A percentile compares a stretch with the other conserved stretches of the same genome.
Evolutionary conservation across 2,888 invertebrate genomes (phyloP).

Genomic region (Steinernema carpocapsae): DNA sequence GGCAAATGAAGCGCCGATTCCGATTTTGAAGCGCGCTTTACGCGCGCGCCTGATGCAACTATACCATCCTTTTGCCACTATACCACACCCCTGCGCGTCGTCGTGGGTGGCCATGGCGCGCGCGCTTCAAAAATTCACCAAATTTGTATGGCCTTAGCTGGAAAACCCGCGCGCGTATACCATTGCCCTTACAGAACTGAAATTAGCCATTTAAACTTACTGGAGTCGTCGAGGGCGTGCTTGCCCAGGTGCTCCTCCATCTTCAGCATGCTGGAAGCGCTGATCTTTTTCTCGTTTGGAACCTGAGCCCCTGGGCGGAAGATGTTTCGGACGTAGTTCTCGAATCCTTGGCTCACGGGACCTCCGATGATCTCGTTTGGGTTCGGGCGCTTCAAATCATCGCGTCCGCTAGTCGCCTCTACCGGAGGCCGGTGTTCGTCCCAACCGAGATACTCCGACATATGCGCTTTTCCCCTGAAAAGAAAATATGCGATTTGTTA

Average conservation of each 20-base stretch:
- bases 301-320: conserved; percentile 37
- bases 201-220: no score
- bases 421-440: conserved; percentile 53
- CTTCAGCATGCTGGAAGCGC: conserved; percentile 60
- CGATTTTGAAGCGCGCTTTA: no score
- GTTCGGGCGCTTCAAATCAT: conserved; percentile 45
- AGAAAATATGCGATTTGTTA: not conserved
- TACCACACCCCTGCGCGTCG: no score
- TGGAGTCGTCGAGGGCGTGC: conserved; percentile 58
- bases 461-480: conserved; percentile 37
- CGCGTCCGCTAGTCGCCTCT: conserved; percentile 43
- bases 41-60: no score
- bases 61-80: no score
- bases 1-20: no score
- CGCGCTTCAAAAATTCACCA: no score
- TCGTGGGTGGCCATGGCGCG: no score
- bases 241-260: conserved; percentile 61
- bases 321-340: conserved; percentile 59
- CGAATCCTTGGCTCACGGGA: conserved; percentile 37
- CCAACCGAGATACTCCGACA: conserved; percentile 67
- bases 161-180: no score
- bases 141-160: no score
- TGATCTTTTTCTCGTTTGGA: conserved; percentile 47
- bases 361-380: conserved; percentile 58
- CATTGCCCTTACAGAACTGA: no score